These are phyloP conservation scores for Theretra japonica DNA, from an alignment of 2,888 invertebrate genomes.

Conservation along the genomic window DNA sequence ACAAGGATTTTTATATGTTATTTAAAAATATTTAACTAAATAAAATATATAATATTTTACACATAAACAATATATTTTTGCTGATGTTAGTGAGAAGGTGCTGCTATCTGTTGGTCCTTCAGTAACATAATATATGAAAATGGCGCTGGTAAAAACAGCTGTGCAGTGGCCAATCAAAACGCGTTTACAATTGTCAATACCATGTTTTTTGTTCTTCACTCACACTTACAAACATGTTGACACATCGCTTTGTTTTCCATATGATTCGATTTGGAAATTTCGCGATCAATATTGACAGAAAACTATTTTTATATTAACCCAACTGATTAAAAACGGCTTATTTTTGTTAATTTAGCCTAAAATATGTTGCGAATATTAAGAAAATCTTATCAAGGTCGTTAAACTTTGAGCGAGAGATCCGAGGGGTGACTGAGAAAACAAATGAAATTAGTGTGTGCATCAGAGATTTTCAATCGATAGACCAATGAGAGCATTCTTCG, in stretches of 20 bases:
- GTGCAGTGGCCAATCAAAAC: constrained; percentile 70
- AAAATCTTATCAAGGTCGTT: constrained; percentile 68
- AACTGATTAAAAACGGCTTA: background rate
- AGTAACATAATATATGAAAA: constrained; percentile 32
- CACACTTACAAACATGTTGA: constrained; percentile 65
- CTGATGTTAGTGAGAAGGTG: constrained; percentile 62
- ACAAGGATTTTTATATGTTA: too few species aligned
- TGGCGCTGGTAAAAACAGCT: constrained; percentile 79
- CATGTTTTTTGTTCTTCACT: constrained; percentile 58
- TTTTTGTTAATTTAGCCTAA: constrained; percentile 33
- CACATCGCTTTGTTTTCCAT: constrained; percentile 77
- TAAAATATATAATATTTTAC: background rate
- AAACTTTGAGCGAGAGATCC: constrained; percentile 62
- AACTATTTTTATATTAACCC: background rate
- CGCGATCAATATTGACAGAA: background rate
- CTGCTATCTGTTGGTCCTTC: constrained; percentile 61
- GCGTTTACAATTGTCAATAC: constrained; percentile 61
- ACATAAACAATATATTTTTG: background rate
- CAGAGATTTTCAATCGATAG: constrained; percentile 74
- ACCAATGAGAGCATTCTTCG: constrained; percentile 74
- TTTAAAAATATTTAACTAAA: background rate
- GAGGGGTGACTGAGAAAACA: constrained; percentile 55
- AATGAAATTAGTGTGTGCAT: constrained; percentile 59
- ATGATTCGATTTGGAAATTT: constrained; percentile 62
- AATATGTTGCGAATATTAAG: constrained; percentile 41